phyloP scores from a whole-genome alignment of 2,113 vertebrate genomes.

The Coptodon bakossiorum region DNA sequence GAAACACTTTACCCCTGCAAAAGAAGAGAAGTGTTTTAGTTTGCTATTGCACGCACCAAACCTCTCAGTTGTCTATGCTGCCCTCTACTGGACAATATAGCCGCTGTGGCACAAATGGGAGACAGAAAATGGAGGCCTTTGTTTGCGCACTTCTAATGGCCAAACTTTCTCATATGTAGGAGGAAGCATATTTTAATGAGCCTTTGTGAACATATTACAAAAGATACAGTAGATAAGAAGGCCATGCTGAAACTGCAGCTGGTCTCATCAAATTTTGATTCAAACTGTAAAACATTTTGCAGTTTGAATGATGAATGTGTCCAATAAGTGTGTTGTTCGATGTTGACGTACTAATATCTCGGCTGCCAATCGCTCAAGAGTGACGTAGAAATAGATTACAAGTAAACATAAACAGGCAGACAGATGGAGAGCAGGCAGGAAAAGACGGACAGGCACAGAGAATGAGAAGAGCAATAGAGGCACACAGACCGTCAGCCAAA shows the following conservation, averaged over 20 bases:
- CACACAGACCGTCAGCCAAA: not conserved
- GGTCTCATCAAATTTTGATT: not conserved
- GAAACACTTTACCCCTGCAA: slow-evolving; percentile 89
- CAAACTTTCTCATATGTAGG: not conserved
- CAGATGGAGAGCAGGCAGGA: slow-evolving; percentile 8
- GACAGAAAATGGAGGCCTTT: slow-evolving; percentile 44
- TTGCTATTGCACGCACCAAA: not conserved
- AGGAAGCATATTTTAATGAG: not conserved
- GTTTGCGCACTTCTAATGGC: not conserved
- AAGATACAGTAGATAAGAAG: not conserved
- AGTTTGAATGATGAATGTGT: not conserved
- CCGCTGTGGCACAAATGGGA: not conserved
- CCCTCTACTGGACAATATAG: slow-evolving; percentile 64
- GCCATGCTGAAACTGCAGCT: not conserved
- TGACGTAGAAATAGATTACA: not conserved
- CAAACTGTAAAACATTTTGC: not conserved
- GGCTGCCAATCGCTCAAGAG: not conserved
- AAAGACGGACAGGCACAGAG: not conserved
- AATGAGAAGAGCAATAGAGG: not conserved
- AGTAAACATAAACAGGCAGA: not conserved
- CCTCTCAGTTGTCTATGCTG: slow-evolving; percentile 51
- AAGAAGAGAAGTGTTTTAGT: not conserved
- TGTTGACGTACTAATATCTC: slow-evolving; percentile 2
- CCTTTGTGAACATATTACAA: not conserved
- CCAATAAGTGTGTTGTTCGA: not conserved